Evolutionary conservation across 2,888 invertebrate genomes (phyloP).

Genomic region (Stegophylla sp.): DNA sequence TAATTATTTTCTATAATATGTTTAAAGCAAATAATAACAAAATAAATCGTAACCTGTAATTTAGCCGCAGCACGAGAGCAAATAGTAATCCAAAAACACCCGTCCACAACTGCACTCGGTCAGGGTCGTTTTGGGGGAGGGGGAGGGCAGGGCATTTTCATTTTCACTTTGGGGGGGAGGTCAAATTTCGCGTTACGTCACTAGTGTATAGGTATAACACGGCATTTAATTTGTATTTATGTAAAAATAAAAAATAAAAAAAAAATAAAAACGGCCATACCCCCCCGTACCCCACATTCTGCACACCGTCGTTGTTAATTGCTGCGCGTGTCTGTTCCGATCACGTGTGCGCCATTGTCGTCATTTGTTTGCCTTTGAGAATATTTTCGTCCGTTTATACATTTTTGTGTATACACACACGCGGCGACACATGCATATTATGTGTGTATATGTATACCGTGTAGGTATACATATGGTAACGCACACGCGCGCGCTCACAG

Average conservation of each 20-base stretch:
- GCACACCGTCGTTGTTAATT: slow-evolving; percentile 1
- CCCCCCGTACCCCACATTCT: background rate
- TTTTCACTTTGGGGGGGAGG: no score
- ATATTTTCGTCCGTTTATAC: slow-evolving; percentile 35
- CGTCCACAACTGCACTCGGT: no score
- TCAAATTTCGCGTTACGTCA: no score
- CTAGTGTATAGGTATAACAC: background rate
- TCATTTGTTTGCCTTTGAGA: slow-evolving; percentile 54
- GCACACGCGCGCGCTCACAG: background rate
- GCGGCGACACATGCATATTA: background rate
- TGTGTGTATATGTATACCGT: background rate
- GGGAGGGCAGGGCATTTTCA: no score
- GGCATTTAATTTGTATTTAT: slow-evolving; percentile 9
- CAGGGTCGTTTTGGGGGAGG: no score
- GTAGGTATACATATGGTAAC: background rate
- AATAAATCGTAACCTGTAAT: no score
- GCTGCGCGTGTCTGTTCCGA: slow-evolving; percentile 16
- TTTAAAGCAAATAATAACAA: no score
- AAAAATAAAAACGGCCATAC: background rate
- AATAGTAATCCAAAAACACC: no score
- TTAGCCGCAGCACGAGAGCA: no score
- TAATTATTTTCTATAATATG: no score
- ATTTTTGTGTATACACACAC: slow-evolving; percentile 37
- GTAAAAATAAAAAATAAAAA: background rate
- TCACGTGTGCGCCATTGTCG: slow-evolving; percentile 54